A percentile compares a stretch with the other conserved stretches of the same genome.
These are phyloP conservation scores for Todiramphus chloris DNA, from an alignment of 2,113 vertebrate genomes.

Conservation along the genomic window DNA sequence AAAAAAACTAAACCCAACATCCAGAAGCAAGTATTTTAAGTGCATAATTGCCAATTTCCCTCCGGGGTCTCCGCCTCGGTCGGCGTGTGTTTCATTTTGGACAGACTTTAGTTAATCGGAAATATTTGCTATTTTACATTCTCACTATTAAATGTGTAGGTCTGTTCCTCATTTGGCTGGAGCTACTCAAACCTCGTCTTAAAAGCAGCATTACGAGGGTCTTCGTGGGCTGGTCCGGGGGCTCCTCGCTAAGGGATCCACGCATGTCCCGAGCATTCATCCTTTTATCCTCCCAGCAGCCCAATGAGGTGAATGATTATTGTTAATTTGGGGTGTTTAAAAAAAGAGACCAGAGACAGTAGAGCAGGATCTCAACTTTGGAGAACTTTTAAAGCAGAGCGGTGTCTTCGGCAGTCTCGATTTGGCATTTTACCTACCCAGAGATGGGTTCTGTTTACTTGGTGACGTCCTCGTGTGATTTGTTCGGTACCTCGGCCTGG, in stretches of 20 bases:
- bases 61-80: neutral
- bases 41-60: neutral
- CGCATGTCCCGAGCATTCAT: neutral
- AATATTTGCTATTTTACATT: neutral
- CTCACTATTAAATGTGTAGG: neutral
- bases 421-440: neutral
- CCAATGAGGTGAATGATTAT: neutral
- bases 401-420: neutral
- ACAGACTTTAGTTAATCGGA: neutral
- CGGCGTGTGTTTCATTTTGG: neutral
- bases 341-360: neutral
- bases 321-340: neutral
- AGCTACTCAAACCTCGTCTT: neutral
- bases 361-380: neutral
- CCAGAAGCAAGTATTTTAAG: neutral
- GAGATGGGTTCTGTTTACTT: neutral
- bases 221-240: neutral
- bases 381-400: neutral
- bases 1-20: neutral
- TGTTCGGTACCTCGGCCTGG: accelerated
- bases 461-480: accelerated
- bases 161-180: neutral
- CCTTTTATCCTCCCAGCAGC: neutral
- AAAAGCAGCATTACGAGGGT: neutral
- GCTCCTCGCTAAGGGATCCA: neutral